These are phyloP conservation scores for Steatornis caripensis DNA, from an alignment of 2,113 vertebrate species.

Conservation along the genomic window DNA sequence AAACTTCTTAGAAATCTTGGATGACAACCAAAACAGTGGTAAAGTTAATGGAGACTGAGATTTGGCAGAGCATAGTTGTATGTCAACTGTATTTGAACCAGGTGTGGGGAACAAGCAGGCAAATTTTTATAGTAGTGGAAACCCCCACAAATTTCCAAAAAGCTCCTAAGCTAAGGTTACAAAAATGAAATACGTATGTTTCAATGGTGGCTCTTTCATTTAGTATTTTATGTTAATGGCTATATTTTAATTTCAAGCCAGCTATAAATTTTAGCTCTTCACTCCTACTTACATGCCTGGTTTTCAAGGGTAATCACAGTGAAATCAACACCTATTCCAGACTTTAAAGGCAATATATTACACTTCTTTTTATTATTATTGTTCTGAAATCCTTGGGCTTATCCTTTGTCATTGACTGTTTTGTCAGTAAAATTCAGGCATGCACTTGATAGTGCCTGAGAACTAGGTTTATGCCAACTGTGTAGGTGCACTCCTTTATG, in stretches of 20 bases:
- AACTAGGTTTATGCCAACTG: not conserved
- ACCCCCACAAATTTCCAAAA: not conserved
- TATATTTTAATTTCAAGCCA: not conserved
- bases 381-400: not conserved
- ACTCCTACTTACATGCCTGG: not conserved
- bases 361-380: not conserved
- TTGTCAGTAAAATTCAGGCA: not conserved
- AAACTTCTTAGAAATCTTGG: not conserved
- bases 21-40: not conserved
- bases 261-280: not conserved
- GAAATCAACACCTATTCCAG: conserved; percentile 8
- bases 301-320: not conserved
- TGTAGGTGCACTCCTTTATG: not conserved
- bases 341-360: conserved; percentile 42
- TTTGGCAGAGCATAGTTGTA: not conserved
- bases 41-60: not conserved
- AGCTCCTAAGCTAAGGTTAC: not conserved
- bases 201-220: not conserved
- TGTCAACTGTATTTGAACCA: not conserved
- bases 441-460: not conserved
- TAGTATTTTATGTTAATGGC: not conserved
- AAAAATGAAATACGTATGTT: not conserved
- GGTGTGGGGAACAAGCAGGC: not conserved
- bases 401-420: not conserved
- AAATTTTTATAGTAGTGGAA: not conserved